These are phyloP conservation scores for Peromyscus aztecus DNA, from an alignment of 2,797 vertebrate species.

Conservation along the genomic window DNA sequence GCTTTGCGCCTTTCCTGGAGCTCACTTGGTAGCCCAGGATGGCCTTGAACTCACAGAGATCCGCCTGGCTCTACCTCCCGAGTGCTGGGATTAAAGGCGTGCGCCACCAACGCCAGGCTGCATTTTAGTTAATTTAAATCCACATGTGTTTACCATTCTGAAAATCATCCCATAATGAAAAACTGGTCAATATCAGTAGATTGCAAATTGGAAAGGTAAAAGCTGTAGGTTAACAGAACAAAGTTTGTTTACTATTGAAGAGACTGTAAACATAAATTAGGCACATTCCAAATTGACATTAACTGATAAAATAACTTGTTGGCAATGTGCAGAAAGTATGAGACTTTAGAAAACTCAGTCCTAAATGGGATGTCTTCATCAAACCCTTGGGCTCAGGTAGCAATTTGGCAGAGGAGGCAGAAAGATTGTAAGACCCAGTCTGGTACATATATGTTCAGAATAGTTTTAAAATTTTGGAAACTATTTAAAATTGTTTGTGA, in stretches of 20 bases:
- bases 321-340: neutral
- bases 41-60: too few relatives aligned
- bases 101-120: too few relatives aligned
- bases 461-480: neutral
- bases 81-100: too few relatives aligned
- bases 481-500: neutral
- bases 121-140: neutral
- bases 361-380: neutral
- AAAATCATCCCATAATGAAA: slow-evolving; percentile 9
- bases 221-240: neutral
- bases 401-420: neutral
- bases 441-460: neutral
- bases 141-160: neutral
- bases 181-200: neutral
- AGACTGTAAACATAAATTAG: neutral
- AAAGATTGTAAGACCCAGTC: neutral
- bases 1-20: too few relatives aligned
- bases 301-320: neutral
- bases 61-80: too few relatives aligned
- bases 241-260: neutral
- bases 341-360: neutral
- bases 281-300: neutral
- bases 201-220: slow-evolving; percentile 23
- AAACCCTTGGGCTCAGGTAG: neutral
- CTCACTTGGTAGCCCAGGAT: too few relatives aligned